phyloP scores from a whole-genome alignment of 2,113 vertebrate genomes.

The Nymphicus hollandicus region DNA sequence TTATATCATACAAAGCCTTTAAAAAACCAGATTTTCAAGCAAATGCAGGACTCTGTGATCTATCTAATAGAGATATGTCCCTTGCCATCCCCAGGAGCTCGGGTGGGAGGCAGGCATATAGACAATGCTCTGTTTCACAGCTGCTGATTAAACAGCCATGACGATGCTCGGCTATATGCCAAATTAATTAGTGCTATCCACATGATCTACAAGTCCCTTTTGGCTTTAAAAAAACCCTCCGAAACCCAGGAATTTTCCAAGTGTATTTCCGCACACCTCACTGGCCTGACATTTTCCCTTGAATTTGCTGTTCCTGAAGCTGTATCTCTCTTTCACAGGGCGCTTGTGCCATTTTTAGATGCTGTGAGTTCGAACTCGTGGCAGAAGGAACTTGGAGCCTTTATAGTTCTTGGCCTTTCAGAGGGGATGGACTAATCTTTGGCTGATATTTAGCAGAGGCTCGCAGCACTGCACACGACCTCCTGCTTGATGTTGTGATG shows the following conservation, averaged over 20 bases:
- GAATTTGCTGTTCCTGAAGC: background rate
- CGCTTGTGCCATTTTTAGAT: background rate
- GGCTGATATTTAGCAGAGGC: slow-evolving; percentile 58
- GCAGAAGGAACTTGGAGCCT: background rate
- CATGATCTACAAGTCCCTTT: background rate
- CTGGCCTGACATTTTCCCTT: background rate
- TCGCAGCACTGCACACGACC: background rate
- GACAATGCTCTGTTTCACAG: background rate
- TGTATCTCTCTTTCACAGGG: background rate
- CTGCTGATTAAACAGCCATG: background rate
- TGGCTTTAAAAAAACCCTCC: background rate
- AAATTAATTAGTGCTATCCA: background rate
- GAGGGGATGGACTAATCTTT: slow-evolving; percentile 29
- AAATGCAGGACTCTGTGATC: background rate
- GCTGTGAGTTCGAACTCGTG: rapidly evolving
- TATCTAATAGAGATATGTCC: background rate
- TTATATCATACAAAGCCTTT: background rate
- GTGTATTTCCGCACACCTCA: background rate
- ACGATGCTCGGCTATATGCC: background rate
- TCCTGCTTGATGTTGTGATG: slow-evolving; percentile 18
- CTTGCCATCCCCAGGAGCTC: background rate
- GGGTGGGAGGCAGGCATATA: background rate
- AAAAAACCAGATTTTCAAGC: background rate
- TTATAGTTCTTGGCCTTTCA: background rate
- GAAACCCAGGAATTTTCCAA: background rate